Conservation (phyloP, 35 echinoderm and acorn worm species). For the Ptychodera flava region DNA sequence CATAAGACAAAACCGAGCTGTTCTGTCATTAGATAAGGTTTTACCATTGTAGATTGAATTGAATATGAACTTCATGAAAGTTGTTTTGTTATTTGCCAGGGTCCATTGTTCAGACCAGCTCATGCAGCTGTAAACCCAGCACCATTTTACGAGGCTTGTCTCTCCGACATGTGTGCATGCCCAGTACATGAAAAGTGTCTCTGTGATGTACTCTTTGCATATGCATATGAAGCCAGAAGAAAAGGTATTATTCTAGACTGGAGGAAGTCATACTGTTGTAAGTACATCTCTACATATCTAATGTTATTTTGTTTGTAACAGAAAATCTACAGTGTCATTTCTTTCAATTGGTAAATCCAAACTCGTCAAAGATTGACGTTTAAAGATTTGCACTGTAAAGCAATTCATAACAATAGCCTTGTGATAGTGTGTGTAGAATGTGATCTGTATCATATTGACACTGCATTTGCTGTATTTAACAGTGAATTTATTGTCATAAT, state of each 20-base stretch:
- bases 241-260: constrained; percentile 81
- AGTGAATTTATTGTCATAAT: too few relatives aligned
- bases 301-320: too few relatives aligned
- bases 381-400: neutral
- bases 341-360: neutral
- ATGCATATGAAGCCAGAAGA: constrained; percentile 84
- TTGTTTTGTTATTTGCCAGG: too few relatives aligned
- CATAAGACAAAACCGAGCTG: too few relatives aligned
- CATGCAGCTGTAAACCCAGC: constrained; percentile 51
- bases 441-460: neutral
- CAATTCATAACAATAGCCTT: neutral
- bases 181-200: constrained; percentile 71
- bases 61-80: too few relatives aligned
- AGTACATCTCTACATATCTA: constrained; percentile 23
- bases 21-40: too few relatives aligned
- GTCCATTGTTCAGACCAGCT: constrained; percentile 65
- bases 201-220: constrained; percentile 78
- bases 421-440: too few relatives aligned
- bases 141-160: constrained; percentile 85
- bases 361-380: neutral
- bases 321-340: too few relatives aligned
- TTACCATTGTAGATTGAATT: too few relatives aligned
- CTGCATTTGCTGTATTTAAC: too few relatives aligned
- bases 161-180: constrained; percentile 90
- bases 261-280: constrained; percentile 83